Base-by-base conservation (phyloP, 1,140 invertebrate genomes). In the Drosophila tsacasi region DNA sequence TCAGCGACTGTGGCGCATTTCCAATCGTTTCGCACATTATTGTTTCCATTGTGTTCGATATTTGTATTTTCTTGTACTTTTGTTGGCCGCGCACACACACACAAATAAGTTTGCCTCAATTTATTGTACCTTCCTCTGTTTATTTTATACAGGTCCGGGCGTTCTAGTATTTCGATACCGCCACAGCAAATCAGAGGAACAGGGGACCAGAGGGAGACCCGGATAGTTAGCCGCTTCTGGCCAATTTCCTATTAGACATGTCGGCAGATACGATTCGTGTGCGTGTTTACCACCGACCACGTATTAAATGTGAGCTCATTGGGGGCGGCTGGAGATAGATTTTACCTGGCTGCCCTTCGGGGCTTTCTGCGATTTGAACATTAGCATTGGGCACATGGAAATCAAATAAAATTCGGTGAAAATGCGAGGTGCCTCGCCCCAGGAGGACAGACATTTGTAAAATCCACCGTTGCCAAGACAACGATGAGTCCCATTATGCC, bases 31-130 rank as follows among this genome's bases (percentile, higher is more conserved):
- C 85, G 85, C 85, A 90, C 85, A 78, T 85, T 90, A 85, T 90
- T 90, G 85, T 90, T 90, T 89, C 84, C 85, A 84, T 89, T 89
- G 81, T 84, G 84, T 89, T 90, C 84, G 85, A 90, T 89, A 89
- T 89, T 89, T 89, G 84, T 89, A 46, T 89, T 89, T 87, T 89
- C 84, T 87, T 89, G 77, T 89, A 81, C 77, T 78, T 84, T 81
- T 89, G 74, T 87, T 87, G 69, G 73, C 76, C 62, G 19, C 46
- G 6, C 59, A 50, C 58, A 68, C 49, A 63, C 25, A 66, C 46
- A 61, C 35, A 37, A 25, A 75, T 87, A 76, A 50, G 80, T 87
- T 87, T 72, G 66, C 76, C 67, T 83, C 76, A 86, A 87, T 86
- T 86, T 86, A 87, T 87, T 89, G 84, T 89, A 84, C 81, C 81